Evolutionary conservation across 2,888 invertebrate species (phyloP), one percentile per base, ranked within the genome.

Genomic region (Lamellibrachia columna): DNA sequence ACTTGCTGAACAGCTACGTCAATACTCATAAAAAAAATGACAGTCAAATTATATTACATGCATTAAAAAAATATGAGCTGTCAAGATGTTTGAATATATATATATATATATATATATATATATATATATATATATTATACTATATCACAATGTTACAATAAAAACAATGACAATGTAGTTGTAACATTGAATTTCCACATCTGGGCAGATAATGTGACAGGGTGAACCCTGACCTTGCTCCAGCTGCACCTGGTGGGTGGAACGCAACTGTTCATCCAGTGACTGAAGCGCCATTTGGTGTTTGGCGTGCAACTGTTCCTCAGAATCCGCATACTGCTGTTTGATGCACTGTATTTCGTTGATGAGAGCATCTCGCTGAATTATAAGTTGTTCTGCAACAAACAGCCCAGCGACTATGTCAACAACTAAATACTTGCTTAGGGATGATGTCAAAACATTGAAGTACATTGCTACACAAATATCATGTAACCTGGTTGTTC

Each of bases 371-470:
- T 91, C 92, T n/a, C 93, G 55, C 92, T 93, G 92, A 28, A 75
- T 28, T 8, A 91, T 90, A 40, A 93, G 93, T 53, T 93, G 92
- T n/a, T 92, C 93, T 93, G 91, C 52, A 93, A 92, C 52, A 91
- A 52, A 55, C 53, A 91, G 9, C 15, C 40, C 40, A 40, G 40
- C 40, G 1, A 40, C 40, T 40, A 40, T 40, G 40, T 40, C 40
- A 40, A 40, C 40, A 40, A 40, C 40, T 40, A 40, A 40, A 40
- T 40, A 40, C 40, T 40, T 40, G 40, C 40, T 0, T 40, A 40
- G 40, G 40, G 40, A 40, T 40, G 40, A 40, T 40, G 40, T 40
- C 40, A 40, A 40, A 40, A 40, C 40, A 40, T 40, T 40, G 40
- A 40, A 40, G 40, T 40, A 40, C 40, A 40, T 40, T 40, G 40